These are phyloP conservation scores for Acronicta leporina DNA, from an alignment of 2,888 invertebrate species.

Conservation along the genomic window DNA sequence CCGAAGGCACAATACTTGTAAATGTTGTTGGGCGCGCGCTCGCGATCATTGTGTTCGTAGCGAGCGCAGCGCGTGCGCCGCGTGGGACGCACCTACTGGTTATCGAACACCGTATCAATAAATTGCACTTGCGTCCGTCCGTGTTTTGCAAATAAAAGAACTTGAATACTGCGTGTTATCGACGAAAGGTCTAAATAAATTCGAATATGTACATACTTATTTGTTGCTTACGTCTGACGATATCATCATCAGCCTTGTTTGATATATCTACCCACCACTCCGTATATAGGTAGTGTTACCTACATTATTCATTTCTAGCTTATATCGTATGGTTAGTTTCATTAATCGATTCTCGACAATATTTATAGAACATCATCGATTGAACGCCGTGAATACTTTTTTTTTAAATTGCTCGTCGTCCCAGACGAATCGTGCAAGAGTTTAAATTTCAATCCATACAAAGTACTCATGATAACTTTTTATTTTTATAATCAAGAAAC, in stretches of 20 bases:
- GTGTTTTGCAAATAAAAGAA: conserved; percentile 85
- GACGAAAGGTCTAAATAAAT: conserved; percentile 85
- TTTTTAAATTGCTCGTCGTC: conserved; percentile 15
- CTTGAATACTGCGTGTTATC: conserved; percentile 78
- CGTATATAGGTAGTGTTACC: conserved; percentile 2
- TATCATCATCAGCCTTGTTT: conserved; percentile 76
- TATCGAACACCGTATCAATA: conserved; percentile 86
- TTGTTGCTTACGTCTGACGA: conserved; percentile 76
- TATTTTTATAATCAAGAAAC: conserved; percentile 85
- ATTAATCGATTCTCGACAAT: conserved; percentile 29
- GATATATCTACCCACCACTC: conserved; percentile 31
- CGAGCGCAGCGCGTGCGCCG: conserved; percentile 61
- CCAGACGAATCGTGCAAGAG: conserved; percentile 59
- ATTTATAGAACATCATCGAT: too few species aligned
- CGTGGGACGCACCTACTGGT: conserved; percentile 86
- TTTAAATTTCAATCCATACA: conserved; percentile 64
- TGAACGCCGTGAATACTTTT: conserved; percentile 11
- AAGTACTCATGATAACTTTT: conserved; percentile 66
- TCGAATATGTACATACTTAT: conserved; percentile 79
- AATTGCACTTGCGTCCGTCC: conserved; percentile 85
- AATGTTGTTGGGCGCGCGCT: conserved; percentile 66
- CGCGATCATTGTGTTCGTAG: conserved; percentile 66
- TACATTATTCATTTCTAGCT: conserved; percentile 47
- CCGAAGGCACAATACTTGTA: conserved; percentile 77
- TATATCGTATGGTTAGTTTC: conserved; percentile 32